Evolutionary conservation across 1,140 invertebrate genomes (phyloP).

Genomic region (Marisa cornuarietis): DNA sequence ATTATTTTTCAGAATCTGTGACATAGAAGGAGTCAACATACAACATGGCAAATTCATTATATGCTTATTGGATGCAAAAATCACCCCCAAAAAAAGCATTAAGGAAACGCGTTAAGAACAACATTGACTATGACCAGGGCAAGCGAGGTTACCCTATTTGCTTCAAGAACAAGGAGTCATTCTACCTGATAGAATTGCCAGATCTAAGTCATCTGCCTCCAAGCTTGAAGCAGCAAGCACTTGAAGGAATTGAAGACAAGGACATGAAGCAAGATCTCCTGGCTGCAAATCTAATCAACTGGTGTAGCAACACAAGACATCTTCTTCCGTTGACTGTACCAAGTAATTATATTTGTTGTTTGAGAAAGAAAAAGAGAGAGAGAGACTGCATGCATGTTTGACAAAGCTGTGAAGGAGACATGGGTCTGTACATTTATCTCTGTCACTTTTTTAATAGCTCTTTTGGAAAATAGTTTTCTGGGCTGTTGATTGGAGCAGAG

Average conservation of each 20-base stretch:
- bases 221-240: conserved; percentile 32
- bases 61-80: conserved; percentile 23
- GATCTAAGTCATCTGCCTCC: conserved; percentile 14
- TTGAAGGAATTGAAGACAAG: conserved; percentile 35
- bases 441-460: neutral
- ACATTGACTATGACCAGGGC: conserved; percentile 32
- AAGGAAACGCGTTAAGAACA: conserved; percentile 24
- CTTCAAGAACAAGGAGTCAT: conserved; percentile 26
- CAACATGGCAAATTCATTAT: neutral
- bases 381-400: neutral
- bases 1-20: neutral
- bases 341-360: conserved; percentile 37
- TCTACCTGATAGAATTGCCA: conserved; percentile 26
- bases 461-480: too few species aligned
- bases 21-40: neutral
- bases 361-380: neutral
- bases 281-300: conserved; percentile 51
- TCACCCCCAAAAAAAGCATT: conserved; percentile 29
- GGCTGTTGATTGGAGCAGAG: too few species aligned
- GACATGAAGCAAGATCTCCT: conserved; percentile 49
- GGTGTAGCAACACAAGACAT: conserved; percentile 48
- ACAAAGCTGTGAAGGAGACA: neutral
- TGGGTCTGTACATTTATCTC: neutral
- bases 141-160: conserved; percentile 22
- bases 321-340: conserved; percentile 46